A percentile compares a stretch with the other conserved stretches of the same genome.
Conservation (phyloP, 1,140 invertebrate species). For the Philopotamus ludificatus region DNA sequence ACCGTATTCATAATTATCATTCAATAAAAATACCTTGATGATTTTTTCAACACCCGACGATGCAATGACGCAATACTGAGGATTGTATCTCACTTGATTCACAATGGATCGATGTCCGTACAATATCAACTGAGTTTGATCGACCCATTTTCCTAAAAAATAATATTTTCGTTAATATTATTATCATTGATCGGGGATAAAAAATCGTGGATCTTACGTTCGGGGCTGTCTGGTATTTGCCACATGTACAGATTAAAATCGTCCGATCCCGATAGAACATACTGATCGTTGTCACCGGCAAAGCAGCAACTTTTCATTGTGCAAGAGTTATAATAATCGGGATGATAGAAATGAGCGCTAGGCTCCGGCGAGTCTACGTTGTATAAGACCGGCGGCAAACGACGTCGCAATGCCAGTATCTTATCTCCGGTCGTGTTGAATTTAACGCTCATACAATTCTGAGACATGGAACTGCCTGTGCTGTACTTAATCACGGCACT, state of each 20-base stretch:
- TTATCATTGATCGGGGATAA: background rate
- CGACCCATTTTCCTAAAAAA: slow-evolving; percentile 31
- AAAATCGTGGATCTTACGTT: slow-evolving; percentile 18
- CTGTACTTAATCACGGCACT: slow-evolving; percentile 72
- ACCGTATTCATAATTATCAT: background rate
- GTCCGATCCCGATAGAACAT: slow-evolving; percentile 88
- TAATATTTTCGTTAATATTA: too few relatives aligned
- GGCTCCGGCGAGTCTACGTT: slow-evolving; percentile 64
- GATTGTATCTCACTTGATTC: slow-evolving; percentile 92
- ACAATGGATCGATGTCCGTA: slow-evolving; percentile 92
- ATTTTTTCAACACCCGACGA: slow-evolving; percentile 96
- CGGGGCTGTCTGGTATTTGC: slow-evolving; percentile 62
- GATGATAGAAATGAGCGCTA: slow-evolving; percentile 84
- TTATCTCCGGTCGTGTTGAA: slow-evolving; percentile 79
- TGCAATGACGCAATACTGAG: slow-evolving; percentile 78
- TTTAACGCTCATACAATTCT: slow-evolving; percentile 89
- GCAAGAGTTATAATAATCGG: slow-evolving; percentile 92
- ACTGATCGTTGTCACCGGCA: slow-evolving; percentile 87
- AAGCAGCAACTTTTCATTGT: slow-evolving; percentile 97
- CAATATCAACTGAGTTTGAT: slow-evolving; percentile 75
- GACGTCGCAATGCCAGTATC: slow-evolving; percentile 79
- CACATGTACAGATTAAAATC: slow-evolving; percentile 95
- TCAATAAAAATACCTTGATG: slow-evolving; percentile 67
- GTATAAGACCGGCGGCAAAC: slow-evolving; percentile 83
- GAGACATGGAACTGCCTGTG: slow-evolving; percentile 60